phyloP scores from a whole-genome alignment of 1,140 invertebrate genomes.

The Orussus abietinus region DNA sequence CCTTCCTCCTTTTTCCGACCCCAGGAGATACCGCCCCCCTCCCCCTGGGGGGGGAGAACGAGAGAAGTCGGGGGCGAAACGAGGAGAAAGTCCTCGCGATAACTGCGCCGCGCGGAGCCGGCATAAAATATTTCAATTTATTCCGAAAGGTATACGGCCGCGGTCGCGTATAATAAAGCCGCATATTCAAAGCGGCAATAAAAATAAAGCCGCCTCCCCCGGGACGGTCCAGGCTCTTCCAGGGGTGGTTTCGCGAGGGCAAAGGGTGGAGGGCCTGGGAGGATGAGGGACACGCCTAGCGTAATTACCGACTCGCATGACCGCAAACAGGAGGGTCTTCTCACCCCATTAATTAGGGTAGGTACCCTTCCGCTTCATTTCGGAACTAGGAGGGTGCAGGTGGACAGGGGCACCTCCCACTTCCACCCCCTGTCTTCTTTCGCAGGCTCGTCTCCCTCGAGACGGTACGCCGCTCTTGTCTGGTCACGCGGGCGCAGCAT shows the following conservation, averaged over 20 bases:
- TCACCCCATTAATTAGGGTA: conserved; percentile 15
- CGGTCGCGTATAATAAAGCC: conserved; percentile 25
- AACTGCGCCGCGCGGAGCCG: conserved; percentile 10
- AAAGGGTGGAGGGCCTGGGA: conserved; percentile 7
- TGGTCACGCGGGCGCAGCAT: not conserved
- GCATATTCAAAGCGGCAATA: conserved; percentile 25
- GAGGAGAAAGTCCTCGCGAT: too few relatives aligned
- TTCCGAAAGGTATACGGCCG: conserved; percentile 13
- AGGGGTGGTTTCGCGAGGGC: conserved; percentile 15
- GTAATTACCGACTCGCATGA: too few relatives aligned
- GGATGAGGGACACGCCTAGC: too few relatives aligned
- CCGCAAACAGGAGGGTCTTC: too few relatives aligned
- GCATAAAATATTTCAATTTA: conserved; percentile 32
- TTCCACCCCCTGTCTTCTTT: conserved; percentile 1
- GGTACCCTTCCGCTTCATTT: conserved; percentile 33
- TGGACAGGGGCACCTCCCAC: too few relatives aligned
- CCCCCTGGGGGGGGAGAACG: too few relatives aligned
- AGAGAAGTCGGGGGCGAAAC: too few relatives aligned
- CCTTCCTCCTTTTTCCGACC: too few relatives aligned
- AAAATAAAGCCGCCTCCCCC: conserved; percentile 27
- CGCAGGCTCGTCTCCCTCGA: not conserved
- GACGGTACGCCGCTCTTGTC: not conserved
- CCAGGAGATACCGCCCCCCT: too few relatives aligned
- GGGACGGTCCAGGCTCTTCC: conserved; percentile 2
- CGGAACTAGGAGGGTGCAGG: conserved; percentile 25